Evolutionary conservation across 2,113 vertebrate species (phyloP), one percentile per base, ranked within the genome.

Genomic region (Ornithorhynchus anatinus): DNA sequence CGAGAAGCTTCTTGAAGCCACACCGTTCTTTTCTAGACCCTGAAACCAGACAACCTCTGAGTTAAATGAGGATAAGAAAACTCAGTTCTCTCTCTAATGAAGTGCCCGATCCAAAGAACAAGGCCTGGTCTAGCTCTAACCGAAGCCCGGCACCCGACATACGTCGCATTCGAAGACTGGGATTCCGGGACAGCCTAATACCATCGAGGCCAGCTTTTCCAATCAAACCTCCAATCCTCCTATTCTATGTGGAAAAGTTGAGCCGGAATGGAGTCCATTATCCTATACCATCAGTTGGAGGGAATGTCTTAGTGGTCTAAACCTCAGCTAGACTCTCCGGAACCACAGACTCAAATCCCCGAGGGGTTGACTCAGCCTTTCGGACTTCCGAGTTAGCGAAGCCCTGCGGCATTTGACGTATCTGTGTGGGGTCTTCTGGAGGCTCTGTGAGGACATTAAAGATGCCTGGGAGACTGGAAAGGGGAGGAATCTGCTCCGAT

Each of bases 191-290:
- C 78, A 64, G 7, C 81, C 1, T 67, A 69, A 59, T 52, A 29
- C 38, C 45, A n/a, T n/a, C n/a, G n/a, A n/a, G n/a, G n/a, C n/a
- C n/a, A 51, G 48, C 17, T 86, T 86, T 80, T 70, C 59, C 75
- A 74, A 37, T 68, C 69, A 79, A 82, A 60, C 8, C 80, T 25
- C 70, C 72, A 84, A 76, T 68, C 13, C 39, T 60, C 29, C 36
- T 52, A 15, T 29, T 71, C 82, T 45, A 14, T 42, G n/a, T 45
- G 72, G 67, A 76, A 86, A 82, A 82, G 54, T 8, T 77, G 59
- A 86, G 47, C 6, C 83, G 37, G 27, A 60, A 81, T 57, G 14
- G 60, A 53, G 45, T 25, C 51, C 69, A 82, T 40, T 47, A 74
- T 61, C 59, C 53, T 85, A n/a, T n/a, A n/a, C n/a, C n/a, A n/a